A percentile compares a stretch with the other conserved stretches of the same genome.
Evolutionary conservation across 1,140 invertebrate species (phyloP).

Genomic region (Diuraphis noxia): DNA sequence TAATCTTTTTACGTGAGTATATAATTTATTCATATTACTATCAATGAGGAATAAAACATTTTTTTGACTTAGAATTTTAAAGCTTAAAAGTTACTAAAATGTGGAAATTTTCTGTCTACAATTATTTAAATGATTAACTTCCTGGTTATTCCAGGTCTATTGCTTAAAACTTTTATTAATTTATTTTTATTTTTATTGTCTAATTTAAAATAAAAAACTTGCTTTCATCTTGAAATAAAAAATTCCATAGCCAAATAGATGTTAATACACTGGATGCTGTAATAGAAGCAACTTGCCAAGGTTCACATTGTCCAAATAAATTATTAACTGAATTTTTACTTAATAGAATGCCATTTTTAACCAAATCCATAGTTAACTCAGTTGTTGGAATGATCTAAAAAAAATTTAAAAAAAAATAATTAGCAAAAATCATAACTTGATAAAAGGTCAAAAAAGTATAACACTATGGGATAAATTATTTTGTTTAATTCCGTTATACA

Average conservation of each 20-base stretch:
- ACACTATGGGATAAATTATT: not conserved
- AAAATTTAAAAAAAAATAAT: not conserved
- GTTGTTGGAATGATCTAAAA: not conserved
- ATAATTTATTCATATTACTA: not conserved
- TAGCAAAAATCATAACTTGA: not conserved
- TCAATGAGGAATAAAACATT: not conserved
- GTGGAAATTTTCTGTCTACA: not conserved
- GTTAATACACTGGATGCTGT: constrained; percentile 50
- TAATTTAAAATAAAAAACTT: constrained; percentile 26
- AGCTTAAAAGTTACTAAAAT: too few relatives aligned
- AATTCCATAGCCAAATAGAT: constrained; percentile 53
- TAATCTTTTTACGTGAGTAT: not conserved
- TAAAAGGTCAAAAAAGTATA: not conserved
- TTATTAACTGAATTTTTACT: constrained; percentile 54
- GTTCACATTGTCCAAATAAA: constrained; percentile 53
- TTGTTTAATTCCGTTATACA: not conserved
- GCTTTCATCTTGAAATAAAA: constrained; percentile 50
- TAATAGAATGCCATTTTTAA: constrained; percentile 11
- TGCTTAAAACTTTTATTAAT: not conserved
- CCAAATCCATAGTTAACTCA: not conserved
- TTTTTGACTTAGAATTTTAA: not conserved
- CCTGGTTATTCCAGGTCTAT: not conserved
- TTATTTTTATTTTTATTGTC: not conserved
- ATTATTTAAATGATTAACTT: not conserved
- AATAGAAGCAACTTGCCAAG: constrained; percentile 55